Base-by-base conservation (phyloP, 2,113 vertebrate genomes). In the Laticauda laticaudata region DNA sequence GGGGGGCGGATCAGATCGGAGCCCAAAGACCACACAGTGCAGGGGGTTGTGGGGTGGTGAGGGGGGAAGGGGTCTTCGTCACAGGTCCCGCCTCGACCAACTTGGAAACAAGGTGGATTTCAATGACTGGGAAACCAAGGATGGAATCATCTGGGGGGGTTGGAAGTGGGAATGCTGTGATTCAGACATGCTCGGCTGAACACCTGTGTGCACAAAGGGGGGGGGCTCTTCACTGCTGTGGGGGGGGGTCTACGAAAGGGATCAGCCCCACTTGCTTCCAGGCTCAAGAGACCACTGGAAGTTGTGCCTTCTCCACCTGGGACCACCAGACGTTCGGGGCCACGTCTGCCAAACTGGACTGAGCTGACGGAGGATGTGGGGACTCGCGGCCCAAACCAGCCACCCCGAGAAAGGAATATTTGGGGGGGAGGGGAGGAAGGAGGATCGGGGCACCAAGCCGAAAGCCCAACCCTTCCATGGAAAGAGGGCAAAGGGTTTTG, bases 41-140 rank as follows among this genome's bases (percentile, higher is more conserved):
- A 93, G 55, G 39, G 10, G 88, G 88, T 2, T 12, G 86, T 7
- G 51, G 51, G 48, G 48, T 2, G 59, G 26, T 3, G 11, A 11
- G 9, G 59, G 20, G 21, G 15, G 0, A 2, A 29, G 24, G 61
- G 61, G 61, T 15, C 34, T 56, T 21, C 2, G 11, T 24, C 34
- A 53, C 89, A 75, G 43, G 23, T 23, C 85, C 91, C 1, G 48
- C 43, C 34, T 26, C 88, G 95, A 95, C 91, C 94, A 45, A 45
- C 45, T 88, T 97, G 96, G 97, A 97, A 95, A 97, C 97, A 97
- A 95, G 96, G 94, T 95, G 94, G 92, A 95, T 96, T 97, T 96
- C 96, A 93, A 90, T 95, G 93, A 94, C 94, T 89, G 55, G 26
- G 29, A 90, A 93, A 90, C 54, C 69, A 92, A 90, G 43, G 91